Base-by-base conservation (phyloP, 2,113 vertebrate species). In the Bombycilla garrulus region DNA sequence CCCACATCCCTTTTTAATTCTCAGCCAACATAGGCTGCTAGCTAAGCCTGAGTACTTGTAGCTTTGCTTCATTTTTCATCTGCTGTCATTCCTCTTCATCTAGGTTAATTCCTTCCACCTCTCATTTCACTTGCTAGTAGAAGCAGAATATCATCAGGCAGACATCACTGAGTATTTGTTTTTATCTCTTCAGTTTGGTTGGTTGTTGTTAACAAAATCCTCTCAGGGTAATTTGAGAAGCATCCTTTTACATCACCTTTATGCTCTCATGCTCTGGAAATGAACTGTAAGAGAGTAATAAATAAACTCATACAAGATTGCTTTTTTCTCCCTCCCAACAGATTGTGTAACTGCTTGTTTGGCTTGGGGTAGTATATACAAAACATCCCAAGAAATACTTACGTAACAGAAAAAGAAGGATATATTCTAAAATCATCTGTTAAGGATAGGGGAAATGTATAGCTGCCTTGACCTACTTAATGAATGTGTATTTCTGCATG, bases 51-150 rank as follows among this genome's bases (percentile, higher is more conserved):
- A 72, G 48, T 62, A 78, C 77, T 81, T 81, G 47, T 33, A 87
- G 86, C 60, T 93, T 91, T 93, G 69, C 89, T 95, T 84, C 73
- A 92, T 93, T 97, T 94, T 94, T 95, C 88, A 95, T 91, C 77
- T 70, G 60, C 73, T 95, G 91, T 92, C 81, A 86, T 87, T 93
- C 73, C 60, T 89, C 53, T 51, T 91, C 57, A 92, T 93, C 86
- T 84, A 91, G 94, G 89, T 93, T 97, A 91, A 93, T 96, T 95
- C 69, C 65, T 95, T 96, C 73, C 92, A 89, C 89, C 79, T 95
- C 88, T 90, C 77, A 73, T 92, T 95, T 93, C 88, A 86, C 76
- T 78, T 83, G 56, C 58, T 88, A 71, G 76, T 38, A 95, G 86
- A 89, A 86, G 69, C n/a, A 92, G 61, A 89, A 91, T 91, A 74